Base-by-base conservation (phyloP, 2,888 invertebrate species). In the Incurvaria masculella region DNA sequence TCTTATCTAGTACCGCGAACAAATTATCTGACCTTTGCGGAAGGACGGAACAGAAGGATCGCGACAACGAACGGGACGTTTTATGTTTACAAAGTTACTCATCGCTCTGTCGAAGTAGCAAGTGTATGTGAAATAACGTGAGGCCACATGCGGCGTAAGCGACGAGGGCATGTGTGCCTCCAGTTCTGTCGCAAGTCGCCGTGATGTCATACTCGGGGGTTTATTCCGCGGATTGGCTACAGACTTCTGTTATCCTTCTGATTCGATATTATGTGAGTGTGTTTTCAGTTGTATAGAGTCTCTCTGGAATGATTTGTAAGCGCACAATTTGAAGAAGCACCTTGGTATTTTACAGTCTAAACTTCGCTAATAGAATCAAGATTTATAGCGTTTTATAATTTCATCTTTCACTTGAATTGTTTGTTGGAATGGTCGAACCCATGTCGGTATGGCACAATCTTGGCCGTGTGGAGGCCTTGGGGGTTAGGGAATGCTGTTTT, bases 181-280 rank as follows among this genome's bases (percentile, higher is more conserved):
- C 33, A 14, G 14, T n/a, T 33, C 33, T 33, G 33, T 33, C 33
- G 33, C 33, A 6, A 33, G 33, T 6, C 33, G 14, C 23, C 23
- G 23, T 10, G 23, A 23, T 23, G 23, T 33, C 33, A 33, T 33
- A 33, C 33, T 33, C 11, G 11, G 14, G 11, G 33, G 33, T 14
- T 11, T 33, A 33, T n/a, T 33, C 11, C 6, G 14, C 33, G 33
- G 33, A 33, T 11, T 33, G 33, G 33, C 33, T 33, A n/a, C 33
- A 33, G 33, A 14, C 11, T 33, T 8, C 33, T 14, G 8, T 33
- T 3, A 14, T 47, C 33, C 45, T 50, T 43, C 44, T 49, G 48
- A 48, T 51, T 39, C 21, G 23, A 42, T 33, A n/a, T n/a, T n/a
- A 33, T 46, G 23, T 43, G 43, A 47, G 46, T 26, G 18, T n/a